These are phyloP conservation scores for Solenopsis invicta DNA, from an alignment of 1,140 invertebrate species.

Conservation along the genomic window DNA sequence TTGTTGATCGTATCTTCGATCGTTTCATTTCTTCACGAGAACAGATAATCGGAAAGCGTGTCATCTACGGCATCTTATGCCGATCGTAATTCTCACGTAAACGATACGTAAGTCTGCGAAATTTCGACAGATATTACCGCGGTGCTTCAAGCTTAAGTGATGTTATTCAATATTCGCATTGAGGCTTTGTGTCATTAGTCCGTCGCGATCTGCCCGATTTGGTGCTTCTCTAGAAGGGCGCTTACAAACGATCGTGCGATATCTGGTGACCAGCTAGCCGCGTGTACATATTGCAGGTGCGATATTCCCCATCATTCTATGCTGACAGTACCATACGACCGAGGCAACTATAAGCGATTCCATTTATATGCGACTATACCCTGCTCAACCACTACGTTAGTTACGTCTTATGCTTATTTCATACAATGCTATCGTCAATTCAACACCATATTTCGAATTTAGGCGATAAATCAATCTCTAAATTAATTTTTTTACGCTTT, in stretches of 20 bases:
- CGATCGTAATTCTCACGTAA: not conserved
- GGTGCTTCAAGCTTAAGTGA: conserved; percentile 18
- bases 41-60: not conserved
- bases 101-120: not conserved
- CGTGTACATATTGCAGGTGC: conserved; percentile 34
- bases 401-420: conserved; percentile 19
- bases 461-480: not conserved
- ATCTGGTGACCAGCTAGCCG: conserved; percentile 3
- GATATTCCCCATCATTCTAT: conserved; percentile 35
- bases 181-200: conserved; percentile 41
- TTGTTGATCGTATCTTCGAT: not conserved
- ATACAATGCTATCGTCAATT: conserved; percentile 1
- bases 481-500: not conserved
- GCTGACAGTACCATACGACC: conserved; percentile 29
- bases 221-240: conserved; percentile 9
- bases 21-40: not conserved
- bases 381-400: conserved; percentile 12
- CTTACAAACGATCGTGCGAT: conserved; percentile 36
- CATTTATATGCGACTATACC: conserved; percentile 22
- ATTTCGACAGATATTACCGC: conserved; percentile 20
- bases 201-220: conserved; percentile 15
- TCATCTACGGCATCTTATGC: not conserved
- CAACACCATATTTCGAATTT: not conserved
- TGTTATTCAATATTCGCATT: conserved; percentile 40
- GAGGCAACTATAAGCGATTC: conserved; percentile 45